A percentile compares a stretch with the other conserved stretches of the same genome.
Conservation (phyloP, 1,140 invertebrate species). For the Calephelis virginiensis region DNA sequence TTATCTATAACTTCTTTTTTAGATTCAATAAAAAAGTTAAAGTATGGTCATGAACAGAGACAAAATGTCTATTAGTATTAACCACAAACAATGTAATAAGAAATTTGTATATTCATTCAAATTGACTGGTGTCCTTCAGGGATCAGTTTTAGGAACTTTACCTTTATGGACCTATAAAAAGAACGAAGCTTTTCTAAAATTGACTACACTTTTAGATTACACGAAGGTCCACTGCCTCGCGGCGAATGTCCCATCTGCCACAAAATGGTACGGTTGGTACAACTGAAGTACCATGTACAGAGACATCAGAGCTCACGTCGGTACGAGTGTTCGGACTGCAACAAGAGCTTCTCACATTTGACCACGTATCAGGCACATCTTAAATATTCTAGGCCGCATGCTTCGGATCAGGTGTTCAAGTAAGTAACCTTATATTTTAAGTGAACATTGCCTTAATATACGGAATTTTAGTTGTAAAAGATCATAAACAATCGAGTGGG, state of each 20-base stretch:
- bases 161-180: background rate
- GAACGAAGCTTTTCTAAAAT: background rate
- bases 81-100: too few relatives aligned
- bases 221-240: constrained; percentile 55
- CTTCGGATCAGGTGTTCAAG: constrained; percentile 56
- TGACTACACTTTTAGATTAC: constrained; percentile 35
- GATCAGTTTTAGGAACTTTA: background rate
- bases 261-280: constrained; percentile 59
- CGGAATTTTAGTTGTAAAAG: too few relatives aligned
- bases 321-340: constrained; percentile 53
- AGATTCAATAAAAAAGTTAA: too few relatives aligned
- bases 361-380: constrained; percentile 62
- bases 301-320: constrained; percentile 47
- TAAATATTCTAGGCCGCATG: constrained; percentile 59
- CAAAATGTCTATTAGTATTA: too few relatives aligned
- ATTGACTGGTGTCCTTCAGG: background rate
- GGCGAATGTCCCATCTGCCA: constrained; percentile 57
- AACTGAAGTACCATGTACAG: constrained; percentile 61
- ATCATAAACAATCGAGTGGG: too few relatives aligned
- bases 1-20: too few relatives aligned
- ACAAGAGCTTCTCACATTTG: constrained; percentile 57
- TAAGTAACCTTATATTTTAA: constrained; percentile 31
- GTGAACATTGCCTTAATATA: too few relatives aligned
- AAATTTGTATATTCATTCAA: too few relatives aligned
- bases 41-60: too few relatives aligned